Base-by-base conservation (phyloP, 2,113 vertebrate species). In the Phoenicopterus ruber region DNA sequence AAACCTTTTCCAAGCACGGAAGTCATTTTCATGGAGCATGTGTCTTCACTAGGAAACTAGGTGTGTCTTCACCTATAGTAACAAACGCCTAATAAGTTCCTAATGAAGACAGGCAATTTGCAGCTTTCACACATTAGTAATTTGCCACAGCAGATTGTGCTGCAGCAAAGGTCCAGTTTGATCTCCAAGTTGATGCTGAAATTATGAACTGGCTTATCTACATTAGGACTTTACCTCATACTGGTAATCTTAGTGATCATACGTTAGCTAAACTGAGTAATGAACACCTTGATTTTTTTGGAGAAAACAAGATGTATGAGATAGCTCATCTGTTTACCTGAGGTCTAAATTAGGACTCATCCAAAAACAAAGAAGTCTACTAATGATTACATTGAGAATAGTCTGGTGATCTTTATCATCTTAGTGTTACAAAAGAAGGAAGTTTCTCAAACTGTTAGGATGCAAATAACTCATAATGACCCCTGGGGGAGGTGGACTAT, bases 361-460 rank as follows among this genome's bases (percentile, higher is more conserved):
- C 44, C 13, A 8, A 84, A 93, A 96, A 72, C 36, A 91, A 90
- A 91, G 46, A 28, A 74, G 54, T 36, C 63, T 81, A 31, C 50
- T 84, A 77, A 90, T 32, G 63, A 88, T 70, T 69, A 62, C 57
- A 57, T 9, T 84, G 73, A 76, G 57, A 91, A 79, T n/a, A 93
- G 52, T 91, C 76, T 84, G 49, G 36, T 18, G 70, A 93, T 93
- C 66, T 74, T 88, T 83, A 70, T 96, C 71, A 31, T 21, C 13
- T 32, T 32, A 38, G 14, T 19, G 31, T 91, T 92, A 95, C 81
- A 93, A 91, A 94, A 91, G 77, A 87, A 88, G 85, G 63, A 90
- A 90, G 29, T 83, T 79, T 92, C 58, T 88, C 67, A 24, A 86
- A 65, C 40, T 84, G 4, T 81, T 71, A 14, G 36, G 50, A 67